phyloP scores from a whole-genome alignment of 1,140 invertebrate species.

The Saccostrea echinata region DNA sequence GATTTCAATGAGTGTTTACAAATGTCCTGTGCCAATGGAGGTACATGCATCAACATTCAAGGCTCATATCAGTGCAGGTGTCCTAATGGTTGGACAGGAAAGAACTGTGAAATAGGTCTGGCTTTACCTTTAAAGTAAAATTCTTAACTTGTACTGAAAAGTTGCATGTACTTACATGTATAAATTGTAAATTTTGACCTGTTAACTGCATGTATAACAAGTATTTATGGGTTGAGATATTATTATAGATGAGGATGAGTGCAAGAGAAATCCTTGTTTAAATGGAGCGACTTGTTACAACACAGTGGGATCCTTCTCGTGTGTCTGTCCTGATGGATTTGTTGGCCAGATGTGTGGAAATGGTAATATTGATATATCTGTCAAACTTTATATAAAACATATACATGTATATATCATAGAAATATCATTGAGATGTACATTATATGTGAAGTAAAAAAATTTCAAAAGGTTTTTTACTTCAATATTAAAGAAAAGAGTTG shows the following conservation, averaged over 20 bases:
- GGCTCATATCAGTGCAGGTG: constrained; percentile 71
- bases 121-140: background rate
- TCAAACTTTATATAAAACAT: too few species aligned
- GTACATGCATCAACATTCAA: constrained; percentile 68
- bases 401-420: too few species aligned
- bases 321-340: constrained; percentile 40
- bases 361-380: constrained; percentile 1
- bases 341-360: constrained; percentile 18
- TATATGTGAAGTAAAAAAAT: background rate
- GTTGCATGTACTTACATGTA: background rate
- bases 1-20: constrained; percentile 59
- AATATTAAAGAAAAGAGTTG: background rate
- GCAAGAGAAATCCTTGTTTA: constrained; percentile 88
- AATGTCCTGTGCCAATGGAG: constrained; percentile 66
- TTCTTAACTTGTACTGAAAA: too few species aligned
- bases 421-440: background rate
- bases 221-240: constrained; percentile 35
- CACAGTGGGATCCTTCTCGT: constrained; percentile 54
- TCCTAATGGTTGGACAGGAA: constrained; percentile 69
- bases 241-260: constrained; percentile 80
- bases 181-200: background rate
- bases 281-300: constrained; percentile 81
- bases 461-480: background rate
- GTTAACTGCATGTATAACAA: constrained; percentile 51
- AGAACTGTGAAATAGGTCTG: constrained; percentile 64